Percentiles rank a stretch among this genome's conserved stretches.
These are phyloP conservation scores for Trichechus manatus DNA, from an alignment of 2,113 vertebrate genomes.

Conservation along the genomic window DNA sequence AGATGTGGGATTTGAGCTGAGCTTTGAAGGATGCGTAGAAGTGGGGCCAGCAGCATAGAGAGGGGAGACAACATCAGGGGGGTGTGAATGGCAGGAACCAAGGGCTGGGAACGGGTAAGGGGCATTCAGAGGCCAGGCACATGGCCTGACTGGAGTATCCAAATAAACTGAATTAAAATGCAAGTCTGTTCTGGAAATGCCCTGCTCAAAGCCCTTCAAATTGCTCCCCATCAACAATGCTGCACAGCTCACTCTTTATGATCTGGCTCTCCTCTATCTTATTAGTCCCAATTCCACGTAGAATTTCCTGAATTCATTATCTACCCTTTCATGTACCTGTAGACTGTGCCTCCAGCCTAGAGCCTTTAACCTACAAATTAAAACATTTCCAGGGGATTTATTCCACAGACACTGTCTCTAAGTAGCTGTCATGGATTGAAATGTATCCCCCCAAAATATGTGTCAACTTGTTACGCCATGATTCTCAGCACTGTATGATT, in stretches of 20 bases:
- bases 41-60: not conserved
- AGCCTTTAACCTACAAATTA: accelerated
- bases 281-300: accelerated
- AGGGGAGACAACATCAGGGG: not conserved
- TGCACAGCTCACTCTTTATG: no score
- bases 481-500: no score
- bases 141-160: not conserved
- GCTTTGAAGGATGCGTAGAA: not conserved
- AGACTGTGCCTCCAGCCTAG: not conserved
- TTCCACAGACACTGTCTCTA: not conserved
- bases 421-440: no score
- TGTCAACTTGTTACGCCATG: no score
- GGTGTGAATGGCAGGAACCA: no score
- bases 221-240: accelerated
- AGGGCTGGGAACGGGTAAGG: not conserved
- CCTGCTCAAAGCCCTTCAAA: not conserved
- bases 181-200: not conserved
- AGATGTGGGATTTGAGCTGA: not conserved
- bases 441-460: no score
- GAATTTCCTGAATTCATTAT: not conserved
- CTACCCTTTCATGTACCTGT: accelerated
- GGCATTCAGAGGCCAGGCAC: not conserved
- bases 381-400: not conserved
- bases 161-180: not conserved
- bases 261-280: no score